Evolutionary conservation across 1,140 invertebrate species (phyloP), one percentile per base, ranked within the genome.

Genomic region (Tetragnatha versicolor): DNA sequence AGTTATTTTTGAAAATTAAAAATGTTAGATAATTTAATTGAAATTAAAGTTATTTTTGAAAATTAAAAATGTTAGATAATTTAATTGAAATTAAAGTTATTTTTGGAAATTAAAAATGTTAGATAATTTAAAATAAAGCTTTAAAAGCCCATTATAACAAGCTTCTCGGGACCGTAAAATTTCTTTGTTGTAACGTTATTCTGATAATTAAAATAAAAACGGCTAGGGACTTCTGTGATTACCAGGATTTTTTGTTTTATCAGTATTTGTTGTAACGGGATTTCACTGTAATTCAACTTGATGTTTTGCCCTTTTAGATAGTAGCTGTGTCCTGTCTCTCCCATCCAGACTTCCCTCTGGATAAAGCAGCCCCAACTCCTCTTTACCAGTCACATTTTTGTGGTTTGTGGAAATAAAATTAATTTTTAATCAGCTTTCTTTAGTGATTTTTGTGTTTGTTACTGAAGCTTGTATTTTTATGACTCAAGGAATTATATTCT

Each of bases 301-400:
- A n/a, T n/a, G n/a, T n/a, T n/a, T 69, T 72, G 22, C 80, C 66
- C 42, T 80, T 55, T 82, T 82, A 39, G 89, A 92, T 98, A 75
- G 89, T 94, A 14, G 93, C 94, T 88, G 88, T 94, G 27, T 91
- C 91, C 14, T 92, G 93, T 87, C 86, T 97, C n/a, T 86, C 92
- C 0, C 92, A 96, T 77, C 81, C 83, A 78, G 72, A 87, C 63
- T 89, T 89, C 84, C 83, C 85, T 61, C 83, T 90, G 81, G 85
- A 90, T 73, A 85, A 85, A 80, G 83, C 87, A 27, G 89, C 93
- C 12, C 92, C 94, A 0, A 91, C 92, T 82, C 91, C 90, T 42
- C 88, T 90, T 3, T 96, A 94, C 84, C 90, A 95, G 78, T 89
- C 93, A 82, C 93, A 96, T 86, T 95, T 95, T 87, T 95, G 93